Evolutionary conservation across 1,140 invertebrate genomes (phyloP).

Genomic region (Neodiprion lecontei): DNA sequence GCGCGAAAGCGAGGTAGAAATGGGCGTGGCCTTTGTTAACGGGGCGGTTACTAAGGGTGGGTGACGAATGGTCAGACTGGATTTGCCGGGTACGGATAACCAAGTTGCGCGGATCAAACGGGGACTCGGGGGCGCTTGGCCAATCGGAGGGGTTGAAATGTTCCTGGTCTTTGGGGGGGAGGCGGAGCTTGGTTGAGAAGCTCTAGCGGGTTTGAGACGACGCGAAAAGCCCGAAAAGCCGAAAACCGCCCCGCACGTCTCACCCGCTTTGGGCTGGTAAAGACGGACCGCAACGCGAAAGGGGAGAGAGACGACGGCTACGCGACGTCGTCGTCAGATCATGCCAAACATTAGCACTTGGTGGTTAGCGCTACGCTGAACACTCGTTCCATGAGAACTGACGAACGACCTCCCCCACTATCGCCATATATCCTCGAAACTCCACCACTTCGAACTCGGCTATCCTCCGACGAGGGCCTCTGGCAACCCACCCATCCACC

Average conservation of each 20-base stretch:
- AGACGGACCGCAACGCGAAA: constrained; percentile 37
- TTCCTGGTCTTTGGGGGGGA: background rate
- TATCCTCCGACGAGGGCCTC: no score
- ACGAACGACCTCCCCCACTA: no score
- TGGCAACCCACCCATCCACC: no score
- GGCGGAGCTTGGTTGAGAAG: no score
- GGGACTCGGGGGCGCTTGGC: background rate
- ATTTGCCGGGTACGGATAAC: background rate
- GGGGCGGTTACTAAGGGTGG: background rate
- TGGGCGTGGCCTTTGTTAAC: background rate
- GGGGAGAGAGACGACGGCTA: constrained; percentile 48
- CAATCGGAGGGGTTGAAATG: background rate
- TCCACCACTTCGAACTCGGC: no score
- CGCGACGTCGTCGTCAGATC: constrained; percentile 44
- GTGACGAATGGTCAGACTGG: background rate
- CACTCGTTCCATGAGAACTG: no score
- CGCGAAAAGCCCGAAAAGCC: no score
- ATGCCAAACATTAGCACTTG: constrained; percentile 39
- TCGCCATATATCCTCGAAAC: no score
- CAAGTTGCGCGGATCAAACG: background rate
- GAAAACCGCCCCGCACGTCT: no score
- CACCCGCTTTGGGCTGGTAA: constrained; percentile 38
- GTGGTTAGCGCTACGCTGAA: no score
- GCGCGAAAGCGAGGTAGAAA: background rate
- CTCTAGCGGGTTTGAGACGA: no score